Percentiles rank a stretch among this genome's conserved stretches.
phyloP scores from a whole-genome alignment of 2,888 invertebrate species.

The Ethmia dodecea region DNA sequence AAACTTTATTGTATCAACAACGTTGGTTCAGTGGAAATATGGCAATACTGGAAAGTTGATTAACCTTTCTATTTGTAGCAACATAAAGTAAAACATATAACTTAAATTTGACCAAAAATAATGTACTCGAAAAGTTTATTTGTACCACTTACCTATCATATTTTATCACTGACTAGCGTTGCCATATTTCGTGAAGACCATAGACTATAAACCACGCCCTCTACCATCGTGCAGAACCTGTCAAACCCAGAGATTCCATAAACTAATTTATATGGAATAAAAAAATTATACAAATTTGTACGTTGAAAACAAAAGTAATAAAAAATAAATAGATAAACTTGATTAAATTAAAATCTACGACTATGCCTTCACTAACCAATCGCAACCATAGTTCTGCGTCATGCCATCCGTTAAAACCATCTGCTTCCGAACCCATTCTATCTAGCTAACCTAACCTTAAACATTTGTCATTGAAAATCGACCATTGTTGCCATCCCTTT shows the following conservation, averaged over 20 bases:
- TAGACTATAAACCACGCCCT: not conserved
- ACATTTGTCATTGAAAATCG: not conserved
- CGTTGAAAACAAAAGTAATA: not conserved
- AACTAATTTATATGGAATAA: conserved; percentile 3
- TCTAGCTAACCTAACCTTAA: not conserved
- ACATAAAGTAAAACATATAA: too few species aligned
- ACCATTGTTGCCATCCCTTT: not conserved
- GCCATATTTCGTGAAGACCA: conserved; percentile 4
- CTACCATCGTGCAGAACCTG: not conserved
- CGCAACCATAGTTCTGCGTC: not conserved
- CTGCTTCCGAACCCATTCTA: not conserved
- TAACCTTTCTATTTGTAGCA: not conserved
- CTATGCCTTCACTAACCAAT: conserved; percentile 6
- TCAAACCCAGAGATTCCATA: conserved; percentile 8
- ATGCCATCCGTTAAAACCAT: not conserved
- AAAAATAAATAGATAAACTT: conserved; percentile 3
- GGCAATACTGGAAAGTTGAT: conserved; percentile 30
- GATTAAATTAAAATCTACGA: conserved; percentile 1
- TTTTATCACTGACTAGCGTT: conserved; percentile 2
- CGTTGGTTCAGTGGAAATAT: conserved; percentile 26
- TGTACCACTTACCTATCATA: not conserved
- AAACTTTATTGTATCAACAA: conserved; percentile 35
- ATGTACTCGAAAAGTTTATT: not conserved
- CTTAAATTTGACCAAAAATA: too few species aligned
- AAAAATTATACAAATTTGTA: conserved; percentile 3